Evolutionary conservation across 2,797 vertebrate species (phyloP).

Genomic region (Sebastes trivittatus): DNA sequence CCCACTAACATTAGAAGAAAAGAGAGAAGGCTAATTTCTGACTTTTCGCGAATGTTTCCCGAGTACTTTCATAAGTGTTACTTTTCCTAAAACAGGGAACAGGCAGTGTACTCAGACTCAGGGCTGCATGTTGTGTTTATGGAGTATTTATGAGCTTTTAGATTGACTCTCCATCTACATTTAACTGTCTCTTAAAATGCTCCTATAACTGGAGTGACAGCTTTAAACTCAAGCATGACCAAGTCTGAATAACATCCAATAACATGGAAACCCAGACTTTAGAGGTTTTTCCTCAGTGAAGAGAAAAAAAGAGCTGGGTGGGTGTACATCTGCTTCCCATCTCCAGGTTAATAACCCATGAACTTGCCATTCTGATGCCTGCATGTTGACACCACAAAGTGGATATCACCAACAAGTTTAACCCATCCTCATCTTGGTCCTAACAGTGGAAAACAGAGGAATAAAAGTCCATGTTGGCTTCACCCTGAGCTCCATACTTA

Average conservation of each 20-base stretch:
- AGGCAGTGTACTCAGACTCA: constrained; percentile 21
- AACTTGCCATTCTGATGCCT: constrained; percentile 89
- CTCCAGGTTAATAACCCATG: constrained; percentile 91
- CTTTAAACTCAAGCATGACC: constrained; percentile 54
- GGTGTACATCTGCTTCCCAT: constrained; percentile 91
- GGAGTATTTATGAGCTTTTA: constrained; percentile 76
- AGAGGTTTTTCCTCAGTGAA: constrained; percentile 43
- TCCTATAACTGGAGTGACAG: constrained; percentile 63
- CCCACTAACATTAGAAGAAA: constrained; percentile 19
- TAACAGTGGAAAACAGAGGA: neutral
- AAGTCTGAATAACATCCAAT: constrained; percentile 49
- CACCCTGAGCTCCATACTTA: constrained; percentile 80
- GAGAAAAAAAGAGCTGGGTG: constrained; percentile 61
- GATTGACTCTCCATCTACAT: constrained; percentile 56
- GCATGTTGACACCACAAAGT: constrained; percentile 62
- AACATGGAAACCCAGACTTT: constrained; percentile 42
- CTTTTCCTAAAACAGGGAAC: constrained; percentile 22
- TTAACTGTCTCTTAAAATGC: constrained; percentile 66
- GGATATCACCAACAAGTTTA: constrained; percentile 28
- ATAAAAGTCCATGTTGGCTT: neutral
- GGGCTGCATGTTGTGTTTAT: constrained; percentile 16
- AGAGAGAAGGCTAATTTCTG: constrained; percentile 24
- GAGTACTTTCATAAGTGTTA: neutral
- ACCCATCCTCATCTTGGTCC: constrained; percentile 1
- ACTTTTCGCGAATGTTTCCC: constrained; percentile 23